A percentile compares a stretch with the other conserved stretches of the same genome.
Conservation (phyloP, 2,888 invertebrate genomes). For the Pandemis heparana region DNA sequence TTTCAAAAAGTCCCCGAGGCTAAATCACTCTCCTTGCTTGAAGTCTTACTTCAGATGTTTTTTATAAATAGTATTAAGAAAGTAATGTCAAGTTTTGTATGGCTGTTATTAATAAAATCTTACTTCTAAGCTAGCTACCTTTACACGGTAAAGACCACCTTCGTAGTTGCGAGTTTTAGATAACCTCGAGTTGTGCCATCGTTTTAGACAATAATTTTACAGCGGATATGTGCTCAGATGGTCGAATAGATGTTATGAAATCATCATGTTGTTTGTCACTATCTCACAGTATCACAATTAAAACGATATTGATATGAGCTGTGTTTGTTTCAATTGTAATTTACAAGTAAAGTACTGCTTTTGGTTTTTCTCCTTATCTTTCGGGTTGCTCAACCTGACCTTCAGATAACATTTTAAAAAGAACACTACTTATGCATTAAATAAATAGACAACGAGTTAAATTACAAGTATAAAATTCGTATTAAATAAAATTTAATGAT, state of each 20-base stretch:
- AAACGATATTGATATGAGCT: slow-evolving; percentile 35
- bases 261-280: slow-evolving; percentile 26
- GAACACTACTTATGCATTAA: slow-evolving; percentile 3
- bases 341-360: slow-evolving; percentile 11
- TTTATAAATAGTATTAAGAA: slow-evolving; percentile 5
- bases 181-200: slow-evolving; percentile 53
- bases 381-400: slow-evolving; percentile 32
- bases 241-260: slow-evolving; percentile 38
- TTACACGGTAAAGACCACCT: slow-evolving; percentile 9
- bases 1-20: not conserved
- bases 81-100: slow-evolving; percentile 18
- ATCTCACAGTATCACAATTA: slow-evolving; percentile 28
- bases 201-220: slow-evolving; percentile 57
- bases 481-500: slow-evolving; percentile 22
- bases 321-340: slow-evolving; percentile 31
- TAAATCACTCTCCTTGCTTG: slow-evolving; percentile 5
- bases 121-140: not conserved
- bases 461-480: slow-evolving; percentile 5
- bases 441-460: slow-evolving; percentile 20
- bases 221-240: slow-evolving; percentile 43
- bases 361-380: slow-evolving; percentile 16
- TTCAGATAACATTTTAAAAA: slow-evolving; percentile 28
- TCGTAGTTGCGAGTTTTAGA: slow-evolving; percentile 38
- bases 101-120: slow-evolving; percentile 16
- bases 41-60: slow-evolving; percentile 17